Percentiles rank a stretch among this genome's conserved stretches.
Evolutionary conservation across 2,113 vertebrate species (phyloP).

Genomic region (Apteryx mantelli): DNA sequence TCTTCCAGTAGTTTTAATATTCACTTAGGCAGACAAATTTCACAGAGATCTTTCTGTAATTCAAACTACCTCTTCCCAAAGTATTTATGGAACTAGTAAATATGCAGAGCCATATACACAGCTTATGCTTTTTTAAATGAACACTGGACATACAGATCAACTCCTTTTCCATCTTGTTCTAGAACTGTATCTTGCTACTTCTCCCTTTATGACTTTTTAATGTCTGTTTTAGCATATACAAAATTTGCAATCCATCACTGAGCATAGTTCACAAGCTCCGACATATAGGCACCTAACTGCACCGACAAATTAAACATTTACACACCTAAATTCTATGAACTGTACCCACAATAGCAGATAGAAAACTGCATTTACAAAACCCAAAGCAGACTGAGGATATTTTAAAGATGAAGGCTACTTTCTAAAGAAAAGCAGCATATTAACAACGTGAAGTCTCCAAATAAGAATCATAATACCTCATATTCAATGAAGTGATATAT

Average conservation of each 20-base stretch:
- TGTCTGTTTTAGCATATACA: background rate
- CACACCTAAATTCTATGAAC: background rate
- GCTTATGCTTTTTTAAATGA: background rate
- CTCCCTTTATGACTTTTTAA: background rate
- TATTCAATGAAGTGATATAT: background rate
- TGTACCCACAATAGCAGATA: background rate
- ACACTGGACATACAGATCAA: background rate
- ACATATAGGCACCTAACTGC: background rate
- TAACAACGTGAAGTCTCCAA: background rate
- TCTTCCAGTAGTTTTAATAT: background rate
- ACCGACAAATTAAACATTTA: background rate
- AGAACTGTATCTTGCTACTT: background rate
- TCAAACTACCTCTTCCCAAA: background rate
- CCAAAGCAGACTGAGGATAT: background rate
- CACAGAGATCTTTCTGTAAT: background rate
- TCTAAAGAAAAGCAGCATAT: background rate
- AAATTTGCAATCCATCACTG: background rate
- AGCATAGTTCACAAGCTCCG: background rate
- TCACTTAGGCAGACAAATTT: background rate
- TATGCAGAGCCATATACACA: accelerated
- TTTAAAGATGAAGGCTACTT: background rate
- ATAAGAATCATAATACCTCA: too few species aligned
- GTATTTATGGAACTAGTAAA: background rate
- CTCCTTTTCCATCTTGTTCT: background rate
- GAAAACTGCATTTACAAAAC: background rate